Evolutionary conservation across 2,113 vertebrate genomes (phyloP).

Genomic region (Platysteira castanea): DNA sequence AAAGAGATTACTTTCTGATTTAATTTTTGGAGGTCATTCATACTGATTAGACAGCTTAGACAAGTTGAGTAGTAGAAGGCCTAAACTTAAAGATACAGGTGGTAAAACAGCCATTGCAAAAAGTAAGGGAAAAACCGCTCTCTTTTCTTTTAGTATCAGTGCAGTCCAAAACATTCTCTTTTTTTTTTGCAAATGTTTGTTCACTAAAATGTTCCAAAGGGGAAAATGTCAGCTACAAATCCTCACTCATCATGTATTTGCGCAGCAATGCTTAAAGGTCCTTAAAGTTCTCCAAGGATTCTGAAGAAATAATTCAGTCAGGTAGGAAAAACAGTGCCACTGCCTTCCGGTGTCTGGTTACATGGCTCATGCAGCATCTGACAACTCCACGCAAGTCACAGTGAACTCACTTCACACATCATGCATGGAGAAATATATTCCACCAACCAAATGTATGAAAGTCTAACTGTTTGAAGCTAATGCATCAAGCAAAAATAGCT

Average conservation of each 20-base stretch:
- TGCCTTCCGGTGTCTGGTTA: background rate
- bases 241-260: background rate
- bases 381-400: background rate
- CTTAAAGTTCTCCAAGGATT: background rate
- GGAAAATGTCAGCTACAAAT: slow-evolving; percentile 47
- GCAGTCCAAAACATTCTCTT: background rate
- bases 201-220: background rate
- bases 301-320: background rate
- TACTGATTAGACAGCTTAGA: background rate
- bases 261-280: slow-evolving; percentile 16
- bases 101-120: background rate
- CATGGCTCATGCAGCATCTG: background rate
- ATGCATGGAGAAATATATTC: background rate
- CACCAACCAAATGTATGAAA: background rate
- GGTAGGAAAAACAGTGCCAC: background rate
- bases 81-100: background rate
- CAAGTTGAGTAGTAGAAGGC: background rate
- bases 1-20: background rate
- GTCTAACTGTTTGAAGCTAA: background rate
- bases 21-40: background rate
- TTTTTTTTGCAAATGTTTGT: background rate
- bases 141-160: background rate
- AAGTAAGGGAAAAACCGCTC: background rate
- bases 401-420: background rate
- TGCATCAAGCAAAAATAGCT: background rate